phyloP scores from a whole-genome alignment of 2,888 invertebrate genomes.

The Idaea straminata region DNA sequence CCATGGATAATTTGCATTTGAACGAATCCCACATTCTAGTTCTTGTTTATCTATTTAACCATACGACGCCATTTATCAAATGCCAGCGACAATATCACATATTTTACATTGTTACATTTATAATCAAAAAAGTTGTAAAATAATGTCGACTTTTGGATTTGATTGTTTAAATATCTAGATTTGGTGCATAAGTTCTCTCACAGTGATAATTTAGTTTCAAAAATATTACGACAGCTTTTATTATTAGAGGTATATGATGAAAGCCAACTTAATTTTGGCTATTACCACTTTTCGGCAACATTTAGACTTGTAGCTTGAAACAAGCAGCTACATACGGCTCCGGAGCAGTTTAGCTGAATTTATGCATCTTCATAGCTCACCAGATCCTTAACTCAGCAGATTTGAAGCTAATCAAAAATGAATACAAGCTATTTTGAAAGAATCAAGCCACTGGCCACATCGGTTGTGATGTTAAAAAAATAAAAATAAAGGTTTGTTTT shows the following conservation, averaged over 20 bases:
- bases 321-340: too few species aligned
- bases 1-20: conserved; percentile 14
- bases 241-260: background rate
- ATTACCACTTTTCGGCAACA: background rate
- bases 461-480: too few species aligned
- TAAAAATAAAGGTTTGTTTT: too few species aligned
- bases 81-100: conserved; percentile 8
- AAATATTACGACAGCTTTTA: background rate
- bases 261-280: background rate
- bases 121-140: background rate
- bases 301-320: too few species aligned
- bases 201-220: conserved; percentile 1
- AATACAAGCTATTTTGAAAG: too few species aligned
- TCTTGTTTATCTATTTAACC: conserved; percentile 18
- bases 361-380: too few species aligned
- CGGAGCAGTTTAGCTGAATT: too few species aligned
- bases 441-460: too few species aligned
- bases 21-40: conserved; percentile 26
- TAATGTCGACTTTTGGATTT: background rate
- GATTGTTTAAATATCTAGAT: background rate
- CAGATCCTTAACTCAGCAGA: too few species aligned
- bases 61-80: conserved; percentile 11
- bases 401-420: too few species aligned
- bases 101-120: background rate
- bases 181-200: background rate